These are phyloP conservation scores for Scaptomyza cyrtandrae DNA, from an alignment of 2,888 invertebrate species.

Conservation along the genomic window DNA sequence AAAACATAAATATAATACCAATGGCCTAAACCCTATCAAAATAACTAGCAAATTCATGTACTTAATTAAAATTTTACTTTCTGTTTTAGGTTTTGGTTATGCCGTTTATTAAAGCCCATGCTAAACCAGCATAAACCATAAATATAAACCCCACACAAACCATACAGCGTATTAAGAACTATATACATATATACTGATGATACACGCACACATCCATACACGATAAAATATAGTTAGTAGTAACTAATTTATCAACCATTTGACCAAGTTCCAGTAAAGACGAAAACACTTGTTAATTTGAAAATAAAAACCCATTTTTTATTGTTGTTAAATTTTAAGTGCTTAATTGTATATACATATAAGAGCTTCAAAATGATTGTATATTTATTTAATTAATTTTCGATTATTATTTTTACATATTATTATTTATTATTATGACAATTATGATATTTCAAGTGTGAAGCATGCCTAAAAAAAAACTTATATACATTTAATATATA, in stretches of 20 bases:
- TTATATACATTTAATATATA: conserved; percentile 19
- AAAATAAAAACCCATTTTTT: conserved; percentile 11
- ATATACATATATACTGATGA: conserved; percentile 29
- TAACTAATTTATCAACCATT: conserved; percentile 26
- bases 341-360: conserved; percentile 30
- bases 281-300: conserved; percentile 42
- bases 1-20: conserved; percentile 19
- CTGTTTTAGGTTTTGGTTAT: conserved; percentile 80
- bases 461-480: conserved; percentile 28
- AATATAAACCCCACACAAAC: conserved; percentile 47
- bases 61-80: conserved; percentile 55
- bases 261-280: conserved; percentile 43
- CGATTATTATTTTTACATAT: conserved; percentile 10
- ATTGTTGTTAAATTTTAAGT: conserved; percentile 54
- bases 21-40: conserved; percentile 29
- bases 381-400: conserved; percentile 33
- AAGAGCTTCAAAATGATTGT: conserved; percentile 38
- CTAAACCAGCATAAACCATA: conserved; percentile 65
- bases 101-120: conserved; percentile 74
- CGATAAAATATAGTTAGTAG: conserved; percentile 7
- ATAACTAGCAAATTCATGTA: conserved; percentile 43
- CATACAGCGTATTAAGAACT: conserved; percentile 33
- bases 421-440: conserved; percentile 27
- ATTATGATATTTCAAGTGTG: conserved; percentile 39
- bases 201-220: conserved; percentile 36